Conservation (phyloP, 2,797 vertebrate genomes). For the Anguilla obscura region DNA sequence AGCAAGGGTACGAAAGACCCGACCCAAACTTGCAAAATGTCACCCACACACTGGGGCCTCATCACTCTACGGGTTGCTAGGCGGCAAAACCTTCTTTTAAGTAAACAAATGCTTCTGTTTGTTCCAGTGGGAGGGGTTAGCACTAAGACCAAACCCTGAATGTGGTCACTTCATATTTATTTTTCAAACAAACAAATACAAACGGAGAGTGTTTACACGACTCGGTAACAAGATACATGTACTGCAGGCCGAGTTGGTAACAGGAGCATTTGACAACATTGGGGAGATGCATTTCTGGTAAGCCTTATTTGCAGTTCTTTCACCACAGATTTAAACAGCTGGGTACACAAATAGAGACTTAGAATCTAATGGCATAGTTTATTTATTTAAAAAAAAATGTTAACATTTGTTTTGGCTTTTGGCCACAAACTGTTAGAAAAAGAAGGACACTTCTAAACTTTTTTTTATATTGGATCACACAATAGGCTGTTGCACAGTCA, state of each 20-base stretch:
- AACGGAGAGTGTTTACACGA: neutral
- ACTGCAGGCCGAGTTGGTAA: neutral
- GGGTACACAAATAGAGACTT: neutral
- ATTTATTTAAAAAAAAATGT: neutral
- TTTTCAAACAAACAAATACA: neutral
- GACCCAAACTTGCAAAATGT: constrained; percentile 35
- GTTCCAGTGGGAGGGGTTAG: neutral
- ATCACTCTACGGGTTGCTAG: constrained; percentile 33
- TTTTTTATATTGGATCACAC: neutral
- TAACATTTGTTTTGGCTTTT: neutral
- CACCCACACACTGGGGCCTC: constrained; percentile 25
- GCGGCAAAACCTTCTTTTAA: constrained; percentile 33
- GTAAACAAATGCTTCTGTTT: constrained; percentile 26
- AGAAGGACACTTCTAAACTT: neutral
- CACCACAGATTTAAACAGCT: neutral
- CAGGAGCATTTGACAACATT: neutral
- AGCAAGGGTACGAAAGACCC: constrained; percentile 33
- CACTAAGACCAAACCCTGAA: neutral
- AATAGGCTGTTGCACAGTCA: neutral
- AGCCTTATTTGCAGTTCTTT: neutral
- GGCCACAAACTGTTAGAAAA: neutral
- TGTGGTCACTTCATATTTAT: neutral
- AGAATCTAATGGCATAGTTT: neutral
- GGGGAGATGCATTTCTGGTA: neutral
- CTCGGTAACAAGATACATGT: neutral